Conservation (phyloP, 2,888 invertebrate species). For the Plusia festucae region DNA sequence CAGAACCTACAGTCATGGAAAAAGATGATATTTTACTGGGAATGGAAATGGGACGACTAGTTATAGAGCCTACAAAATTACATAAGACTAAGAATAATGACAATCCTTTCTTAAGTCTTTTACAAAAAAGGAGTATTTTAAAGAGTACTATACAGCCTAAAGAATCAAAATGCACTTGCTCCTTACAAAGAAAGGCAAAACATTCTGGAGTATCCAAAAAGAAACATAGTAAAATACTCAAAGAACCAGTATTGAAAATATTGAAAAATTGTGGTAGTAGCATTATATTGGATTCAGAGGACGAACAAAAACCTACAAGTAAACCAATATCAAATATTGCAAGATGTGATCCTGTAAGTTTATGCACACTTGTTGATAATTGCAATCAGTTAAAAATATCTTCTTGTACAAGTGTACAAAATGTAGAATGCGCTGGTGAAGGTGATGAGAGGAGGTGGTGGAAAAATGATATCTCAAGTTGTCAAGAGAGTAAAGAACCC, state of each 20-base stretch:
- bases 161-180: slow-evolving; percentile 73
- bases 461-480: slow-evolving; percentile 67
- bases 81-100: slow-evolving; percentile 69
- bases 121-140: slow-evolving; percentile 47
- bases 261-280: slow-evolving; percentile 69
- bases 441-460: slow-evolving; percentile 75
- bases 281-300: slow-evolving; percentile 53
- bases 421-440: slow-evolving; percentile 45
- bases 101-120: slow-evolving; percentile 73
- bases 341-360: slow-evolving; percentile 71
- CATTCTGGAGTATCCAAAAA: slow-evolving; percentile 75
- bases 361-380: slow-evolving; percentile 81
- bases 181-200: slow-evolving; percentile 66
- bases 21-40: slow-evolving; percentile 86
- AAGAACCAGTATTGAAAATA: slow-evolving; percentile 89
- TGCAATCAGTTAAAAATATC: slow-evolving; percentile 85
- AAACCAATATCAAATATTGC: slow-evolving; percentile 55
- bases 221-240: slow-evolving; percentile 85
- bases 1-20: slow-evolving; percentile 71
- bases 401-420: slow-evolving; percentile 62
- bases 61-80: slow-evolving; percentile 86
- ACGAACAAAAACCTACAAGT: slow-evolving; percentile 54
- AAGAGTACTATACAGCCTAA: slow-evolving; percentile 60
- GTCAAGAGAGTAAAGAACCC: slow-evolving; percentile 65
- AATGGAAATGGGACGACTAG: slow-evolving; percentile 87